Evolutionary conservation across 2,888 invertebrate genomes (phyloP).

Genomic region (Zonitis immaculata): DNA sequence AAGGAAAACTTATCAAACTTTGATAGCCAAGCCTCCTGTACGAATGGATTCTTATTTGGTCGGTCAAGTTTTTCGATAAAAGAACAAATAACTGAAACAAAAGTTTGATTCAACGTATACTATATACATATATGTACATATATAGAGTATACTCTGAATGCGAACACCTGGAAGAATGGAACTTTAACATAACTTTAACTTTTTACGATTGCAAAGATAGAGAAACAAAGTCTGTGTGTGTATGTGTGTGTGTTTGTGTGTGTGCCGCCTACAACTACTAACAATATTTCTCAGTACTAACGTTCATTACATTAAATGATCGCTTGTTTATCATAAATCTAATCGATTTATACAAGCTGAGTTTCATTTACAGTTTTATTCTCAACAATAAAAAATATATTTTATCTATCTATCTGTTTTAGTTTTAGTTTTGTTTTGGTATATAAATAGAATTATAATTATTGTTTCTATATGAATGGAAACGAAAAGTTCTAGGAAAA

Average conservation of each 20-base stretch:
- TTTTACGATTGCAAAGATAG: constrained; percentile 20
- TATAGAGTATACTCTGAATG: no score
- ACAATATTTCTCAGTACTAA: neutral
- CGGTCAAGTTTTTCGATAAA: constrained; percentile 46
- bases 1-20: constrained; percentile 50
- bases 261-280: neutral
- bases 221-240: no score
- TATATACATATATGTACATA: no score
- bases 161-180: constrained; percentile 39
- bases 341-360: constrained; percentile 11
- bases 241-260: no score
- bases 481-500: neutral
- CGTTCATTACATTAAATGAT: constrained; percentile 4
- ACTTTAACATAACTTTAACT: constrained; percentile 22
- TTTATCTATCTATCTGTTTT: no score
- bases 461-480: neutral
- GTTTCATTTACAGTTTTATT: constrained; percentile 3
- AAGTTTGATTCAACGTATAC: constrained; percentile 39
- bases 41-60: constrained; percentile 36
- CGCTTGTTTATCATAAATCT: constrained; percentile 16
- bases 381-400: neutral
- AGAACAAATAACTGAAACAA: constrained; percentile 48
- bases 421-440: no score
- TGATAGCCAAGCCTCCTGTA: constrained; percentile 45
- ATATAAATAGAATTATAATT: neutral